Percentiles rank a stretch among this genome's conserved stretches.
phyloP scores from a whole-genome alignment of 2,888 invertebrate species.

The Gandaritis pyraliata region DNA sequence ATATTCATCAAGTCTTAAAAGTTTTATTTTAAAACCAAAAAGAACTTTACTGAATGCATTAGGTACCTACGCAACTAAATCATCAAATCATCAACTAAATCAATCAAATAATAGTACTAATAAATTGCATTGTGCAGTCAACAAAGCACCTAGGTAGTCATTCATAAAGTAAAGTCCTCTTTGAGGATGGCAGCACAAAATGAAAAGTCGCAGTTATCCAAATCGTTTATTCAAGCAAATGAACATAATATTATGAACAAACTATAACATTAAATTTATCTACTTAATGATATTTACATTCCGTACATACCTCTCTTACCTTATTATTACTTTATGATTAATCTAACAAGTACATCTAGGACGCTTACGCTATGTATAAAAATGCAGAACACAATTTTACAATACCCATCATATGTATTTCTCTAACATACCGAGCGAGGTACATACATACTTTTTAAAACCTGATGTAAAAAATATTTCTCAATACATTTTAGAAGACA shows the following conservation, averaged over 20 bases:
- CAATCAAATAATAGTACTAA: too few relatives aligned
- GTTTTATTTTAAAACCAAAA: too few relatives aligned
- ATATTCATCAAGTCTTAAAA: too few relatives aligned
- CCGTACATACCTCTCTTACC: slow-evolving; percentile 77
- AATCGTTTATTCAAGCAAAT: slow-evolving; percentile 85
- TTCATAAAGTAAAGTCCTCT: not conserved
- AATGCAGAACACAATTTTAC: slow-evolving; percentile 67
- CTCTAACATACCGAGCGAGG: slow-evolving; percentile 40
- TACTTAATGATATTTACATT: slow-evolving; percentile 84
- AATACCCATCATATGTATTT: slow-evolving; percentile 49
- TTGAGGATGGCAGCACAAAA: slow-evolving; percentile 34
- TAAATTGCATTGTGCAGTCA: too few relatives aligned
- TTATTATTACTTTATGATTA: slow-evolving; percentile 64
- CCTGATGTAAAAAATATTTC: slow-evolving; percentile 40
- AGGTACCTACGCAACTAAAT: too few relatives aligned
- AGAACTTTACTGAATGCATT: too few relatives aligned
- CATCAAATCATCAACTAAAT: too few relatives aligned
- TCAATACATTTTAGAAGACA: slow-evolving; percentile 45
- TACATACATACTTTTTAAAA: slow-evolving; percentile 28
- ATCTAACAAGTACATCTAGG: slow-evolving; percentile 72
- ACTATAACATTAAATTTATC: slow-evolving; percentile 84
- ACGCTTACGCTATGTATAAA: slow-evolving; percentile 71
- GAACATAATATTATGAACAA: slow-evolving; percentile 82
- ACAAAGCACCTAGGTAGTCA: too few relatives aligned
- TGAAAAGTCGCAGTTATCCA: slow-evolving; percentile 74